phyloP scores from a whole-genome alignment of 2,888 invertebrate species.

The Reticulitermes lucifugus region DNA sequence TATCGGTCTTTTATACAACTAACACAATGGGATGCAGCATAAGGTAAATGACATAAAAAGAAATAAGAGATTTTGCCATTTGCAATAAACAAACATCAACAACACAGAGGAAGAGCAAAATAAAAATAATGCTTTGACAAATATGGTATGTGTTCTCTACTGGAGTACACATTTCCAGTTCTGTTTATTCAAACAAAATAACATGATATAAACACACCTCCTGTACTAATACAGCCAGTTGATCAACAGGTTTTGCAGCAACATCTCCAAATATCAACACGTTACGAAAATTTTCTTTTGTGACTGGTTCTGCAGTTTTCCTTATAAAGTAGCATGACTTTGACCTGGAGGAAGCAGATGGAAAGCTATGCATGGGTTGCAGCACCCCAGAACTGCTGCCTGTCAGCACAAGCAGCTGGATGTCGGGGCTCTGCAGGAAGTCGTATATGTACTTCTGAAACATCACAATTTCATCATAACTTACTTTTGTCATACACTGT shows the following conservation, averaged over 20 bases:
- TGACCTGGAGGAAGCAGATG: conserved; percentile 67
- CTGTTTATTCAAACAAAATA: neutral
- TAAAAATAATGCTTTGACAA: too few relatives aligned
- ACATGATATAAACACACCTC: conserved; percentile 62
- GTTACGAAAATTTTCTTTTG: conserved; percentile 69
- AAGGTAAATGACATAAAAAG: too few relatives aligned
- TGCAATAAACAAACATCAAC: too few relatives aligned
- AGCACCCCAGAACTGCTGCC: conserved; percentile 73
- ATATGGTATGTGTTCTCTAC: too few relatives aligned
- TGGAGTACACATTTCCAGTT: too few relatives aligned
- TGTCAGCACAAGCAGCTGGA: conserved; percentile 70
- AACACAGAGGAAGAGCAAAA: too few relatives aligned
- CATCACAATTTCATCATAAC: conserved; percentile 23
- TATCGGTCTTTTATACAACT: too few relatives aligned
- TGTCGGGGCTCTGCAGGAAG: conserved; percentile 67
- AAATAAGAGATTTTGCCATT: too few relatives aligned
- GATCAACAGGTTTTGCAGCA: conserved; percentile 77
- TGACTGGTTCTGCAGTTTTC: conserved; percentile 71
- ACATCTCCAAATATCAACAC: conserved; percentile 77
- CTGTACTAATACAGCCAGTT: conserved; percentile 76
- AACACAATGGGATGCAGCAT: too few relatives aligned
- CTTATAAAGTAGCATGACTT: conserved; percentile 85
- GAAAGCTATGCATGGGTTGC: conserved; percentile 74
- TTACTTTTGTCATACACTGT: too few relatives aligned
- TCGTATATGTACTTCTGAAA: conserved; percentile 67